Conservation (phyloP, 2,797 vertebrate species). For the Harpagifer antarcticus region DNA sequence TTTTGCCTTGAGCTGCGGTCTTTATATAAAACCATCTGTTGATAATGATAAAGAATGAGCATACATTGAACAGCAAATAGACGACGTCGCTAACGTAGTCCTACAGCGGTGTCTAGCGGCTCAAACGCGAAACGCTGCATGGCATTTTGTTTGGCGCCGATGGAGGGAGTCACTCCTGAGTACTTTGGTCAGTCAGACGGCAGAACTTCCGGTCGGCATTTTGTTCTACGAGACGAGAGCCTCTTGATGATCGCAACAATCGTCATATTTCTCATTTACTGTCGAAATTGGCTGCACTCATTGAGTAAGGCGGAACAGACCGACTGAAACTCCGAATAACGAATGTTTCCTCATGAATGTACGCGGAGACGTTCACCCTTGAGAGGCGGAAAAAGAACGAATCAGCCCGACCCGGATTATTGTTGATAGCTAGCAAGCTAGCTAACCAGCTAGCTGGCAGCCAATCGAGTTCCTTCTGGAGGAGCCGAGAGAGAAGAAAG, state of each 20-base stretch:
- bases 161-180: constrained; percentile 85
- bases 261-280: constrained; percentile 82
- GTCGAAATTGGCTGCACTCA: constrained; percentile 76
- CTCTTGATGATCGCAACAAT: constrained; percentile 85
- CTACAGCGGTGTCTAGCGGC: constrained; percentile 45
- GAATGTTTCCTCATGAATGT: constrained; percentile 75
- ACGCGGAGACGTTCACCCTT: constrained; percentile 70
- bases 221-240: constrained; percentile 86
- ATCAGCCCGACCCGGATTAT: constrained; percentile 84
- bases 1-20: too few relatives aligned
- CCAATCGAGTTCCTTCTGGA: constrained; percentile 81
- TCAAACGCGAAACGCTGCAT: constrained; percentile 26
- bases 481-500: constrained; percentile 84
- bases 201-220: constrained; percentile 87
- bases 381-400: constrained; percentile 82
- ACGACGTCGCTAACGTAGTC: constrained; percentile 14
- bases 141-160: constrained; percentile 85
- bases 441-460: constrained; percentile 79
- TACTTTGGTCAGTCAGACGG: constrained; percentile 82
- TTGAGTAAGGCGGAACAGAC: constrained; percentile 73
- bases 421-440: constrained; percentile 85
- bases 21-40: too few relatives aligned
- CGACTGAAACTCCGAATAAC: constrained; percentile 77
- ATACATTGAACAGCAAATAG: too few relatives aligned
- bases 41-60: too few relatives aligned